Evolutionary conservation across 2,113 vertebrate genomes (phyloP).

Genomic region (Dissostichus mawsoni): DNA sequence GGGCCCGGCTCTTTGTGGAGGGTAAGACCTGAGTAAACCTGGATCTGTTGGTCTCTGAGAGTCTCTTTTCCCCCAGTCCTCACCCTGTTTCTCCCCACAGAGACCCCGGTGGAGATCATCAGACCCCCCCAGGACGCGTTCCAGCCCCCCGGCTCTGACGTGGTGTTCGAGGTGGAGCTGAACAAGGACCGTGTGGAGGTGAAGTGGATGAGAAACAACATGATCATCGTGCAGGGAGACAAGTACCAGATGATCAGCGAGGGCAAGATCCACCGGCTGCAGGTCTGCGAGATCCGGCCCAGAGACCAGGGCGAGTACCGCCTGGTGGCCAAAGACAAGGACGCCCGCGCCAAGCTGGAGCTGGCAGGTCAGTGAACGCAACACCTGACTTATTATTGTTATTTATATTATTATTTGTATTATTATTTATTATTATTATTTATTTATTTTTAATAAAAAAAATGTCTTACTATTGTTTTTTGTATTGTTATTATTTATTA

Average conservation of each 20-base stretch:
- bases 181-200: conserved; percentile 98
- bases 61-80: no score
- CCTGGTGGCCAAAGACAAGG: conserved; percentile 97
- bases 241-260: conserved; percentile 99
- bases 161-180: conserved; percentile 93
- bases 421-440: no score
- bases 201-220: conserved; percentile 98
- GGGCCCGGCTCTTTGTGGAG: conserved; percentile 98
- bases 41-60: no score
- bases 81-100: conserved; percentile 74
- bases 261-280: conserved; percentile 93
- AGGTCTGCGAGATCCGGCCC: conserved; percentile 94
- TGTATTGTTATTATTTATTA: no score
- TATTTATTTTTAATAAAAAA: no score
- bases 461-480: no score
- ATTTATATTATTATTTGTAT: no score
- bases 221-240: conserved; percentile 96
- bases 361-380: conserved; percentile 88
- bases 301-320: conserved; percentile 98
- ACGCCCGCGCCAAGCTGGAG: conserved; percentile 96
- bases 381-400: no score
- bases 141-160: conserved; percentile 92
- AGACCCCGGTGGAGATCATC: conserved; percentile 97
- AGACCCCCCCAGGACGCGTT: conserved; percentile 92
- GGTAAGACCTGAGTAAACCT: conserved; percentile 74